These are phyloP conservation scores for Lacerta bilineata DNA, from an alignment of 2,797 vertebrate species.

Conservation along the genomic window DNA sequence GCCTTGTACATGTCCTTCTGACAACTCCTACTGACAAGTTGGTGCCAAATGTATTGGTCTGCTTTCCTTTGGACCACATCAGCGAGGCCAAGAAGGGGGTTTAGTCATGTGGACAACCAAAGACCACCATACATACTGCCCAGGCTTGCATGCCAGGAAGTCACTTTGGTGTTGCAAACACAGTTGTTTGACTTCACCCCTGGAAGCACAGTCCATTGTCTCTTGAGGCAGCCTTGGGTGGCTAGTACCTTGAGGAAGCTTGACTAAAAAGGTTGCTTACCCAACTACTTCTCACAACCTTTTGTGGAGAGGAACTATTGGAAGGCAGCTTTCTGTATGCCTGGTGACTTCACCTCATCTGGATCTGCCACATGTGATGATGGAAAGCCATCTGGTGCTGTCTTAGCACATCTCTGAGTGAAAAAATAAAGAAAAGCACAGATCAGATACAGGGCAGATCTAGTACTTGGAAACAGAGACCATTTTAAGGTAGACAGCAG, in stretches of 20 bases:
- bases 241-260: background rate
- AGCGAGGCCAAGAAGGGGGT: too few species aligned
- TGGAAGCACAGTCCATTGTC: too few species aligned
- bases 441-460: background rate
- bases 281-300: background rate
- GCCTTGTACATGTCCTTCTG: too few species aligned
- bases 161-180: too few species aligned
- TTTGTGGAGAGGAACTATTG: background rate
- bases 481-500: background rate
- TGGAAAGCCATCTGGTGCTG: background rate
- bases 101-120: too few species aligned
- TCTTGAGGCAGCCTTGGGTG: background rate
- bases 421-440: background rate
- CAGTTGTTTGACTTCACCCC: too few species aligned
- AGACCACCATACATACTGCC: too few species aligned
- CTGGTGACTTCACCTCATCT: background rate
- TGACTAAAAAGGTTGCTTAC: background rate
- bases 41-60: too few species aligned
- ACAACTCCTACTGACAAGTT: too few species aligned
- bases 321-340: too few species aligned
- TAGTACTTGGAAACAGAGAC: background rate
- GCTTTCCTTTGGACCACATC: too few species aligned
- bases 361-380: background rate
- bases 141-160: too few species aligned
- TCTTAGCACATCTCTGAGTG: background rate